Base-by-base conservation (phyloP, 2,888 invertebrate species). In the Ephialtes manifestator region DNA sequence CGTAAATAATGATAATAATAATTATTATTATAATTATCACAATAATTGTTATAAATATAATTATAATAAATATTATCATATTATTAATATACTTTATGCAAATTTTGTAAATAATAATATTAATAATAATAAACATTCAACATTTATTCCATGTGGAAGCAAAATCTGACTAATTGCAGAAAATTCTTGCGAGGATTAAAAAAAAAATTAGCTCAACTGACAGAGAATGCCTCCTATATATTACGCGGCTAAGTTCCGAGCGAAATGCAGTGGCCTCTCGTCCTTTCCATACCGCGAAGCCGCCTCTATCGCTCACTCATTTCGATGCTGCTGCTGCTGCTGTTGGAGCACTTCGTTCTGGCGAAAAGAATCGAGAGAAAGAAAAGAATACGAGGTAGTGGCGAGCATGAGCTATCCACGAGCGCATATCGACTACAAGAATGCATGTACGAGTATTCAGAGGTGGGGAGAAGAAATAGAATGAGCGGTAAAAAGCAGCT, bases 401-500 rank as follows among this genome's bases (percentile, higher is more conserved):
- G 51, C 68, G 46, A n/a, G 51, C 35, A 39, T 63, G 2, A 15
- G 35, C 60, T 35, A 35, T 63, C 20, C 18, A 24, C 46, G 24
- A 46, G 24, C 46, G 67, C 46, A 15, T 46, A 46, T 67, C 39
- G 35, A 35, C 20, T 65, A 18, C 18, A 20, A 65, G 65, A 65
- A 65, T 65, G 65, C 65, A 20, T 15, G 46, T 65, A 20, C 35
- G 13, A 10, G 70, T 51, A 18, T n/a, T 20, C 18, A 39, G 53
- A 35, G 20, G 20, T 4, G 51, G 51, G 31, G 48, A 51, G 70
- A 63, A 63, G 55, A 76, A 67, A 76, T 65, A 68, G 43, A 46
- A 60, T 20, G 71, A 55, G 53, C 53, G 39, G 31, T 48, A 81
- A 81, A 81, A 67, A 81, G 67, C 67, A 67, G 55, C 46, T 67